These are phyloP conservation scores for Cryptus viduatorius DNA, from an alignment of 2,888 invertebrate species.

Conservation along the genomic window DNA sequence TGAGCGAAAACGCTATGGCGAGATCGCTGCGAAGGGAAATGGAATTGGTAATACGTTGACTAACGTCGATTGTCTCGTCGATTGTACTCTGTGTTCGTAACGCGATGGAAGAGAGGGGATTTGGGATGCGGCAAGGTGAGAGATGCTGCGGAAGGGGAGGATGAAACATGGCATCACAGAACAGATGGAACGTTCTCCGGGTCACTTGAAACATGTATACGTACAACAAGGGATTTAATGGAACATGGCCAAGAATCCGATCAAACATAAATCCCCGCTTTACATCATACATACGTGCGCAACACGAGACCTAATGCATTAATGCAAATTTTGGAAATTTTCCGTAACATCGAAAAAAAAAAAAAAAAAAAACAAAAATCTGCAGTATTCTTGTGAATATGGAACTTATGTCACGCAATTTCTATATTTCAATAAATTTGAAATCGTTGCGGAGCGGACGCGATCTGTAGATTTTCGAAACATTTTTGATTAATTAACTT, in stretches of 20 bases:
- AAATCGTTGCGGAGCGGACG: too few species aligned
- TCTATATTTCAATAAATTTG: too few species aligned
- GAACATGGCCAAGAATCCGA: constrained; percentile 67
- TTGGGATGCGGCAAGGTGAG: constrained; percentile 4
- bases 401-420: neutral
- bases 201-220: constrained; percentile 61
- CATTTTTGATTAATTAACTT: too few species aligned
- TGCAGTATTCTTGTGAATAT: neutral
- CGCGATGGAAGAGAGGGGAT: constrained; percentile 16
- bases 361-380: too few species aligned
- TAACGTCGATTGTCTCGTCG: constrained; percentile 68
- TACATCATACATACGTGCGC: constrained; percentile 4
- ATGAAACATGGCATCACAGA: constrained; percentile 68
- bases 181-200: constrained; percentile 66
- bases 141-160: constrained; percentile 30
- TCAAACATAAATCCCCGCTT: constrained; percentile 60
- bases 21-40: constrained; percentile 66
- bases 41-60: constrained; percentile 71
- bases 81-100: constrained; percentile 43
- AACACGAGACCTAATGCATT: neutral
- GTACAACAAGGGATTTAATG: constrained; percentile 66
- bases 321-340: neutral
- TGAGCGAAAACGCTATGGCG: constrained; percentile 69
- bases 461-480: too few species aligned
- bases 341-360: neutral